Percentiles rank a stretch among this genome's conserved stretches.
Evolutionary conservation across 2,888 invertebrate species (phyloP).

Genomic region (Hypselothyrea guttata): DNA sequence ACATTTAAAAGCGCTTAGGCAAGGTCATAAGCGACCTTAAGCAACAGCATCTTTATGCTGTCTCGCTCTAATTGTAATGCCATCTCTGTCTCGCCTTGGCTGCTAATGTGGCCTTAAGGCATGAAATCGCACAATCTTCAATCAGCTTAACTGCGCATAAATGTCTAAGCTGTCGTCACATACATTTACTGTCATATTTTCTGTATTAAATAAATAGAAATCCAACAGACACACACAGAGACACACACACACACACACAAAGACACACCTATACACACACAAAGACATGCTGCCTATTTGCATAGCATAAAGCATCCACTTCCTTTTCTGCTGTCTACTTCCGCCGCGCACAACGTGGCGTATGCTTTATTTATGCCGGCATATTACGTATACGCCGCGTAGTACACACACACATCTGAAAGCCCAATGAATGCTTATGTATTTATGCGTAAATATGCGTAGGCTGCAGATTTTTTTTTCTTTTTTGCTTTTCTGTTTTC

Average conservation of each 20-base stretch:
- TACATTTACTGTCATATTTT: slow-evolving; percentile 63
- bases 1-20: not conserved
- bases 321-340: slow-evolving; percentile 54
- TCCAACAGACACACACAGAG: slow-evolving; percentile 8
- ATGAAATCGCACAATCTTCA: slow-evolving; percentile 66
- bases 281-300: slow-evolving; percentile 27
- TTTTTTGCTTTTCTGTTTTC: slow-evolving; percentile 1
- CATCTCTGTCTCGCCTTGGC: slow-evolving; percentile 15
- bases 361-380: slow-evolving; percentile 60
- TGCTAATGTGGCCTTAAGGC: slow-evolving; percentile 12
- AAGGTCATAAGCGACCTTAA: too few relatives aligned
- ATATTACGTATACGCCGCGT: slow-evolving; percentile 66
- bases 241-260: not conserved
- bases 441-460: slow-evolving; percentile 52
- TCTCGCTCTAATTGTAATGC: slow-evolving; percentile 41
- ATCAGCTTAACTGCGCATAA: slow-evolving; percentile 74
- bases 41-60: too few relatives aligned
- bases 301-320: slow-evolving; percentile 48
- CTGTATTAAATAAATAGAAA: slow-evolving; percentile 64
- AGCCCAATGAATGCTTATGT: slow-evolving; percentile 36
- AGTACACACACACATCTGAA: slow-evolving; percentile 5
- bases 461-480: slow-evolving; percentile 43
- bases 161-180: slow-evolving; percentile 75
- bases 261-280: slow-evolving; percentile 1
- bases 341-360: slow-evolving; percentile 49